Conservation (phyloP, 2,797 vertebrate species). For the Pithecia hirsuta region DNA sequence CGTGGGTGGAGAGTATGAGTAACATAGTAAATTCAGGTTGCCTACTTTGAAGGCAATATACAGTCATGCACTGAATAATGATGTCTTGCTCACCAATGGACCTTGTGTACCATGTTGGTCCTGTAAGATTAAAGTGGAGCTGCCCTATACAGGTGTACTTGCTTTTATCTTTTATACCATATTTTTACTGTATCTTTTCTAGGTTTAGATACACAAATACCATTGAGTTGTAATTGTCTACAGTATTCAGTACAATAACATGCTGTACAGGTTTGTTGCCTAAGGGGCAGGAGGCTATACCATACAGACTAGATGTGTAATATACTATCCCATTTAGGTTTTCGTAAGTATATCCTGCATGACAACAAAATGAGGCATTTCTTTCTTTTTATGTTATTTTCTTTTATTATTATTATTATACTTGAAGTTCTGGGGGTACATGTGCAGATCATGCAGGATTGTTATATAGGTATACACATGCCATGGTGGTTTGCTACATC, state of each 20-base stretch:
- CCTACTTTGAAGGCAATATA: neutral
- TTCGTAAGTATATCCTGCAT: neutral
- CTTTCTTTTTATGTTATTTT: no score
- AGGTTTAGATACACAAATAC: neutral
- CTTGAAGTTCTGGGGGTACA: no score
- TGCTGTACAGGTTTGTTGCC: neutral
- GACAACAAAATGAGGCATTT: neutral
- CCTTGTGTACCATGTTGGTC: neutral
- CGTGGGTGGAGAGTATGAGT: neutral
- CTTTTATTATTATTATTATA: no score
- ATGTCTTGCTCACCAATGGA: neutral
- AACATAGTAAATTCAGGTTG: neutral
- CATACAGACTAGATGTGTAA: neutral
- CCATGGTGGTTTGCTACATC: no score
- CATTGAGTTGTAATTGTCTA: neutral
- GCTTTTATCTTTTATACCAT: neutral
- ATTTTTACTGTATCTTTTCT: neutral
- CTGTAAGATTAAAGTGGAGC: neutral
- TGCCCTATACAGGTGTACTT: neutral
- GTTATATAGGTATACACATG: no score
- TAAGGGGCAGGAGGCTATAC: neutral
- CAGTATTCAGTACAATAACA: neutral
- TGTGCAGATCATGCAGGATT: no score
- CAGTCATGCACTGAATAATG: neutral
- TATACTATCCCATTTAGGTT: neutral